A percentile compares a stretch with the other conserved stretches of the same genome.
phyloP scores from a whole-genome alignment of 1,140 invertebrate species.

The Arion vulgaris region DNA sequence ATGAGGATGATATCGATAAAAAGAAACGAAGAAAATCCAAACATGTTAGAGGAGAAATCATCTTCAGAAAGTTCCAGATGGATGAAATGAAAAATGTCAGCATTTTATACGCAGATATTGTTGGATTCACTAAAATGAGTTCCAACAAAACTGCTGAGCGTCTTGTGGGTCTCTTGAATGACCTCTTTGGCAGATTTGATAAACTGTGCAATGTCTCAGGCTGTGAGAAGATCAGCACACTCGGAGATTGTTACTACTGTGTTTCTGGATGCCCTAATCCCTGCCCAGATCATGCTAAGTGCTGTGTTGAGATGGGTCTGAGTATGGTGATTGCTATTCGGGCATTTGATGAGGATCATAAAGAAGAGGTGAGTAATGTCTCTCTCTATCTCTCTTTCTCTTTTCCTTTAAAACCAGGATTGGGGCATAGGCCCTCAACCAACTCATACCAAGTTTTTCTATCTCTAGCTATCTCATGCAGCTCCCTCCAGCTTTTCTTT shows the following conservation, averaged over 20 bases:
- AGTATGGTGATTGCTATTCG: slow-evolving; percentile 97
- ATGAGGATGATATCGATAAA: slow-evolving; percentile 46
- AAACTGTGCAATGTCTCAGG: slow-evolving; percentile 81
- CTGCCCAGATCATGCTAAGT: slow-evolving; percentile 90
- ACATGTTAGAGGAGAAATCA: slow-evolving; percentile 62
- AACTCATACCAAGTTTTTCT: too few relatives aligned
- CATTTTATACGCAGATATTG: slow-evolving; percentile 97
- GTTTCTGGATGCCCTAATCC: slow-evolving; percentile 92
- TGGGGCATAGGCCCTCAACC: too few relatives aligned
- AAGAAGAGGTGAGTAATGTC: slow-evolving; percentile 63
- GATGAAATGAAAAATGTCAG: slow-evolving; percentile 86
- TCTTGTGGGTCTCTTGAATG: slow-evolving; percentile 92
- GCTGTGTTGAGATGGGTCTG: slow-evolving; percentile 95
- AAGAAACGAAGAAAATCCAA: slow-evolving; percentile 52
- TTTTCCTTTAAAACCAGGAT: too few relatives aligned
- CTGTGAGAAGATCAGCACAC: slow-evolving; percentile 79
- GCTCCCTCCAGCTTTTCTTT: too few relatives aligned
- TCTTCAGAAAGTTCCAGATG: slow-evolving; percentile 82
- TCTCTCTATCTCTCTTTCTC: too few relatives aligned
- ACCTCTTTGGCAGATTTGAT: slow-evolving; percentile 96
- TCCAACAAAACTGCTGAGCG: slow-evolving; percentile 85
- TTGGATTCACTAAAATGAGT: slow-evolving; percentile 97
- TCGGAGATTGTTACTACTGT: slow-evolving; percentile 95
- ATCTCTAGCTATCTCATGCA: too few relatives aligned
- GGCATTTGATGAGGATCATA: slow-evolving; percentile 72